These are phyloP conservation scores for Caenorhabditis sp. DNA, from an alignment of 2,888 invertebrate species.

Conservation along the genomic window DNA sequence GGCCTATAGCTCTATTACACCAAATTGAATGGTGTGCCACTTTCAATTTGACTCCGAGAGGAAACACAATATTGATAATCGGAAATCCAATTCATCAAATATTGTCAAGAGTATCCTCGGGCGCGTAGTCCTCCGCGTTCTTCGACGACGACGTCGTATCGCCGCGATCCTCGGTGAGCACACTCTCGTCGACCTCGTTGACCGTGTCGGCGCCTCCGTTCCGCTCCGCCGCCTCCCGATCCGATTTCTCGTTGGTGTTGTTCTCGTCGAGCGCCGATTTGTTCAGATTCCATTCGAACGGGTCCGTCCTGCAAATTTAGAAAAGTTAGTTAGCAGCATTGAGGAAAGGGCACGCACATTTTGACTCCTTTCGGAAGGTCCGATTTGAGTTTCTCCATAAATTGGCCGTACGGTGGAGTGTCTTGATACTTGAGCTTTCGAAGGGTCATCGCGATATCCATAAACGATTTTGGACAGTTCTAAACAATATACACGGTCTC, in stretches of 20 bases:
- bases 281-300: slow-evolving; percentile 71
- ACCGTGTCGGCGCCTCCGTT: slow-evolving; percentile 55
- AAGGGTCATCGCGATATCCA: slow-evolving; percentile 59
- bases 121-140: slow-evolving; percentile 65
- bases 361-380: slow-evolving; percentile 63
- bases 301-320: slow-evolving; percentile 62
- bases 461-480: slow-evolving; percentile 67
- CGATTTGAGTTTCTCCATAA: slow-evolving; percentile 61
- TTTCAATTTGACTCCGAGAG: no score
- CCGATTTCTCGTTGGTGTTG: slow-evolving; percentile 63
- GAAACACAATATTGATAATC: no score
- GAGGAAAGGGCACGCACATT: slow-evolving; percentile 36
- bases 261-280: slow-evolving; percentile 27
- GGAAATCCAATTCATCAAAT: slow-evolving; percentile 6
- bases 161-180: slow-evolving; percentile 62
- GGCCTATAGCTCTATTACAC: no score
- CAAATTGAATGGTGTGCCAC: no score
- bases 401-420: slow-evolving; percentile 62
- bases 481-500: background rate
- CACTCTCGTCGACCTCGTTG: slow-evolving; percentile 67
- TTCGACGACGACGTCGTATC: slow-evolving; percentile 47
- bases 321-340: no score
- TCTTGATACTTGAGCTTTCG: slow-evolving; percentile 67
- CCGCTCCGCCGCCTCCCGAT: slow-evolving; percentile 61
- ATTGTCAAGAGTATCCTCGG: slow-evolving; percentile 71